Base-by-base conservation (phyloP, 1,140 invertebrate genomes). In the Drepana arcuata region DNA sequence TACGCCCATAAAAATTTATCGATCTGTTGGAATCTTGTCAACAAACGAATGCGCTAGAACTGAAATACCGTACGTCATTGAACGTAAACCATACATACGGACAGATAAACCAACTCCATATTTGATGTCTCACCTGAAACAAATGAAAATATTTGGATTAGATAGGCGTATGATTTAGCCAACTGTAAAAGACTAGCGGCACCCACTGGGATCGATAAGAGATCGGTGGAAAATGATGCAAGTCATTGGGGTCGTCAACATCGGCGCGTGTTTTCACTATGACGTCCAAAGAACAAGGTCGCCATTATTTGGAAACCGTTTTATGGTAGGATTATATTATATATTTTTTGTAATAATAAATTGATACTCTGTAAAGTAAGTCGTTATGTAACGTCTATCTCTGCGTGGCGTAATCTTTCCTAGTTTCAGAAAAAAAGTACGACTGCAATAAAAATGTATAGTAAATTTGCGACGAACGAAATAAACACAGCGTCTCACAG, bases 181-280 rank as follows among this genome's bases (percentile, higher is more conserved):
- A 45, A 50, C 41, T 35, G 40, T 41, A 28, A 50, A 59, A 44
- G 47, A 56, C 53, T 52, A 44, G 37, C 50, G 47, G 54, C 27
- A 35, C 37, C 41, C 14, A 35, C 15, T 18, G 39, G 49, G 55
- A 74, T 72, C 68, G 58, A 71, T 73, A 72, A 27, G 49, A 64
- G 61, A 72, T 68, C 53, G 64, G 41, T 49, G 42, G 44, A 43
- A 48, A 66, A 55, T 42, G 18, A 56, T 69, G 72, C 75, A 69
- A 80, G 72, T 80, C 70, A 80, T 64, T 40, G 59, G 56, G 74
- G 67, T 74, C 69, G 54, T 68, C 66, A 67, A 65, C 70, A 66
- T 49, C 45, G 27, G 41, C n/a, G n/a, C 48, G 54, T 67, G 63
- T 73, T 74, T 67, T 72, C 69, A 75, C 21, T 23, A 67, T 68